Base-by-base conservation (phyloP, 2,797 vertebrate species). In the Ctenochaetus hawaiiensis region DNA sequence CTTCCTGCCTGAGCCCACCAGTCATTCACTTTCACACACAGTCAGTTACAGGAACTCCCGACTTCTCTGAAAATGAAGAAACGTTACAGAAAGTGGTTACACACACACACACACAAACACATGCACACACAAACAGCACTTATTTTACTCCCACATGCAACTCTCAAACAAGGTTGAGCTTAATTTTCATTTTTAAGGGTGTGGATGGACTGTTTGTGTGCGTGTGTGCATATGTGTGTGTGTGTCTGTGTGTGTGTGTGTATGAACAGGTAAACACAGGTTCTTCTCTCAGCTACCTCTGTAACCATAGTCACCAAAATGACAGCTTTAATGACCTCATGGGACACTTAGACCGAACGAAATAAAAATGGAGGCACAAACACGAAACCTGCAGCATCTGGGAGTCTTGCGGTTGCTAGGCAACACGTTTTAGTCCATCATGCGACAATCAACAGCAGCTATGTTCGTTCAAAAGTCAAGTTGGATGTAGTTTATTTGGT, bases 331-430 rank as follows among this genome's bases (percentile, higher is more conserved):
- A 54, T 0, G 45, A 37, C 58, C 5, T 58, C 51, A 37, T 37
- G 37, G n/a, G 17, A 48, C 11, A 10, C 43, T 49, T 16, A 9
- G 59, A 67, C 66, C 60, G 63, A 60, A 63, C 2, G n/a, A 39
- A 26, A 49, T 14, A 13, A 0, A 8, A 49, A 23, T 18, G 0
- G 13, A 26, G n/a, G 23, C 22, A 18, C 53, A 54, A 53, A 61
- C 65, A 84, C 66, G 74, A 79, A 74, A 77, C 56, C 70, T 45
- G 41, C 69, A 17, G 47, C 68, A 72, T 79, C 74, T 78, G 68
- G 48, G 72, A 41, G 52, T 16, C 37, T 37, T 2, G 7, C 6
- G 5, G 68, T 65, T 59, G 54, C 77, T 22, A 43, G 4, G 75
- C 58, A 53, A 69, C 23, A 23, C 52, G 47, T 49, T 62, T 65